Conservation (phyloP, 2,797 vertebrate species). For the Pseudotriccus pelzelni region DNA sequence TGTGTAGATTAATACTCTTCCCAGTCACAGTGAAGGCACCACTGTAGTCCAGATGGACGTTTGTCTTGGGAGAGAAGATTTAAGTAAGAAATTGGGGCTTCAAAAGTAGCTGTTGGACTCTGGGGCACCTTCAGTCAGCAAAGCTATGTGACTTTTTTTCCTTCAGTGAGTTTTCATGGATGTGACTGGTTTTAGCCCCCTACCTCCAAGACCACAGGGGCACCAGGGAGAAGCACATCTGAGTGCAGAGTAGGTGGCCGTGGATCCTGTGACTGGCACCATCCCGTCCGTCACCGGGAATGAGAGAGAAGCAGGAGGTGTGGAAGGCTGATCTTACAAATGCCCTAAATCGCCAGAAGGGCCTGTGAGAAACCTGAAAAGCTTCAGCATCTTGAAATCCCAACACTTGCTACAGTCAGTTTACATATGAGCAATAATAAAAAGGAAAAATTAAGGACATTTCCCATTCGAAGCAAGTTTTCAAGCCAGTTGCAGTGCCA, state of each 20-base stretch:
- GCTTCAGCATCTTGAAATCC: background rate
- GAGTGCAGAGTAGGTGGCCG: rapidly evolving
- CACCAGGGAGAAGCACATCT: rapidly evolving
- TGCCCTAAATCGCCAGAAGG: background rate
- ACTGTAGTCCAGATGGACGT: background rate
- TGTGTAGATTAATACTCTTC: background rate
- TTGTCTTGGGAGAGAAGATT: background rate
- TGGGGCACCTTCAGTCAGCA: background rate
- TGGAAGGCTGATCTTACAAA: background rate
- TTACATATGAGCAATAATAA: background rate
- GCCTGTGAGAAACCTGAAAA: background rate
- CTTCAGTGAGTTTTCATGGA: background rate
- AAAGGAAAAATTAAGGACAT: background rate
- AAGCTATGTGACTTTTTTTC: background rate
- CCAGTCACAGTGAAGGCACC: background rate
- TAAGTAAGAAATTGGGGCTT: background rate
- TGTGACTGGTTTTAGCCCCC: background rate
- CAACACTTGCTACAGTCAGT: background rate
- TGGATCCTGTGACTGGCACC: background rate
- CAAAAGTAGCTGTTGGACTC: background rate
- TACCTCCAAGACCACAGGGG: background rate
- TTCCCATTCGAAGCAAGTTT: background rate
- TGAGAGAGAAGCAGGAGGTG: background rate
- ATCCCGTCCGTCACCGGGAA: rapidly evolving
- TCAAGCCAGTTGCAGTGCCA: background rate